Base-by-base conservation (phyloP, 2,113 vertebrate species). In the Microcebus tavaratra region DNA sequence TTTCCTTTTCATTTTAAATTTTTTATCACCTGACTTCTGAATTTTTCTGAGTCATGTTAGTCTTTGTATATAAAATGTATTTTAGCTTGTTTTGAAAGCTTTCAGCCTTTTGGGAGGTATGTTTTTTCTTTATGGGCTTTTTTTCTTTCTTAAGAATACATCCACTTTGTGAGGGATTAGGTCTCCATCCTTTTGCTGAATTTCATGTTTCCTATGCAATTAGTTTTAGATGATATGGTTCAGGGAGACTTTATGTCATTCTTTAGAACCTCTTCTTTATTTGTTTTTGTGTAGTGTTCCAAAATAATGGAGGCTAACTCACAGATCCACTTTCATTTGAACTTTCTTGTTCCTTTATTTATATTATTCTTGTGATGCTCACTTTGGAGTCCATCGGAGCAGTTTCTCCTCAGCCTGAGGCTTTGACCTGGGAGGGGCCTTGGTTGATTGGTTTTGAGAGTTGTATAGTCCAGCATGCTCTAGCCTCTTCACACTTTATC, bases 71-170 rank as follows among this genome's bases (percentile, higher is more conserved):
- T 76, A 78, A 45, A 29, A 20, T 39, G 42, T 23, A 17, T 94
- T 82, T 82, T 65, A 80, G n/a, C 36, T 94, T 59, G 48, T 50
- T 91, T 91, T 88, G 36, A 80, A 95, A 18, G 50, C n/a, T 85
- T 1, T 53, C 48, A 72, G 31, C 39, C 34, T 92, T 81, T 61
- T 31, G 23, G 34, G 45, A 67, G 11, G 53, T 29, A 15, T 55
- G 9, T 78, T 39, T 70, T 70, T 79, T 27, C 42, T 42, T 67
- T 73, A 48, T 20, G 20, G 59, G 10, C 57, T 83, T 91, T 90
- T 68, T 14, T 1, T 14, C 1, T 23, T 25, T 5, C 9, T 6
- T 1, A 45, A 3, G 31, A 45, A 5, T 31, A 5, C 53, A 36
- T 18, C 27, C 39, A 25, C 6, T 67, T 45, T 17, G 23, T 45